Evolutionary conservation across 2,113 vertebrate species (phyloP).

Genomic region (Chloebia gouldiae): DNA sequence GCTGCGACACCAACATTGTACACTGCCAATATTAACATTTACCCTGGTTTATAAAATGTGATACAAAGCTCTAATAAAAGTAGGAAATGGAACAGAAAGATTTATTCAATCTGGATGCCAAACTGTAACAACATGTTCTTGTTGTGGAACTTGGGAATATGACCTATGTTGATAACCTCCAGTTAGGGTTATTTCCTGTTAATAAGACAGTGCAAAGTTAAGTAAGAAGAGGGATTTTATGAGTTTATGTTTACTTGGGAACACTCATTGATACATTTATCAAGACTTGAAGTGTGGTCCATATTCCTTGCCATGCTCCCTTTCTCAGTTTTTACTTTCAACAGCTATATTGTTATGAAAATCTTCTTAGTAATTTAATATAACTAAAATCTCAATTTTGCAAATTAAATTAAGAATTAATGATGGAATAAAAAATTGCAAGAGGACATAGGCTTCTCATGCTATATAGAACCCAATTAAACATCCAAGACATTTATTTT

Average conservation of each 20-base stretch:
- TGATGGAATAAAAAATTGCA: not conserved
- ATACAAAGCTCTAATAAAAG: slow-evolving; percentile 21
- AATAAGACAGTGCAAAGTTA: not conserved
- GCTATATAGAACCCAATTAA: not conserved
- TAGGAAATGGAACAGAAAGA: slow-evolving; percentile 34
- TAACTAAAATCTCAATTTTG: not conserved
- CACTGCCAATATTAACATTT: slow-evolving; percentile 50
- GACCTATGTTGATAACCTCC: slow-evolving; percentile 35
- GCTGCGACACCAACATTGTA: not conserved
- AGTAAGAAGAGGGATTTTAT: slow-evolving; percentile 7
- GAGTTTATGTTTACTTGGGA: not conserved
- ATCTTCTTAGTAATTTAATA: not conserved
- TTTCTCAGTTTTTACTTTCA: not conserved
- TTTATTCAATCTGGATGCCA: slow-evolving; percentile 36
- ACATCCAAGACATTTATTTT: not conserved
- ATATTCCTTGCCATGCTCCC: not conserved
- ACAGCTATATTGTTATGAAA: not conserved
- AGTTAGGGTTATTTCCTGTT: slow-evolving; percentile 39
- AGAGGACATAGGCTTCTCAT: not conserved
- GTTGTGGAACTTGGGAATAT: slow-evolving; percentile 38
- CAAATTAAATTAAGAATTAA: not conserved
- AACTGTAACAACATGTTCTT: slow-evolving; percentile 53
- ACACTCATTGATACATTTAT: not conserved
- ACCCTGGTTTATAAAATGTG: not conserved
- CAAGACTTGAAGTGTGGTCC: not conserved